Evolutionary conservation across 2,888 invertebrate species (phyloP).

Genomic region (Nebria salina): DNA sequence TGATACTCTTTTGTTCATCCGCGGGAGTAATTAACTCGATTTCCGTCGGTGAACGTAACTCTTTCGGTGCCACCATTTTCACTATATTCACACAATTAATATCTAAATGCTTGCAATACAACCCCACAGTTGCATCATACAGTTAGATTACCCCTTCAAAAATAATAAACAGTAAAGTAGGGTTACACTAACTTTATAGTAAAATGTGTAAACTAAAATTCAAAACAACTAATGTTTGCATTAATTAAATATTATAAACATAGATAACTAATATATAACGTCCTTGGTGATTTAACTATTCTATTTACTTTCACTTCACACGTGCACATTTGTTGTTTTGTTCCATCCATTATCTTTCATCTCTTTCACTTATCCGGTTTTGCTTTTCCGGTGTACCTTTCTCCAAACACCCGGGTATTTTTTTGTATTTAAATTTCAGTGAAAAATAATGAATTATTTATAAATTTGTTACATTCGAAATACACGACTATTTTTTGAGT

Average conservation of each 20-base stretch:
- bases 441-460: neutral
- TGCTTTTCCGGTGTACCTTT: conserved; percentile 13
- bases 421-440: neutral
- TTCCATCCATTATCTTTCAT: conserved; percentile 3
- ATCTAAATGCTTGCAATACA: conserved; percentile 24
- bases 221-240: conserved; percentile 1
- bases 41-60: conserved; percentile 58
- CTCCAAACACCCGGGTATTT: neutral
- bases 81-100: conserved; percentile 3
- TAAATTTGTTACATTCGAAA: neutral
- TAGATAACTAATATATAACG: conserved; percentile 18
- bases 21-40: conserved; percentile 60
- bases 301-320: conserved; percentile 42
- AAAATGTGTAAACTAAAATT: neutral
- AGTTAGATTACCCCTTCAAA: conserved; percentile 18
- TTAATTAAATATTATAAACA: conserved; percentile 30
- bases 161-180: conserved; percentile 16
- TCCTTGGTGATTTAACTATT: conserved; percentile 39
- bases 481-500: neutral
- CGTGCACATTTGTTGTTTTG: conserved; percentile 29
- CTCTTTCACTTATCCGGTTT: conserved; percentile 8
- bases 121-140: conserved; percentile 37
- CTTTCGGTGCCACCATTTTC: conserved; percentile 65
- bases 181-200: conserved; percentile 28
- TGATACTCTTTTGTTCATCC: conserved; percentile 41